Base-by-base conservation (phyloP, 2,113 vertebrate species). In the Dinomys branickii region DNA sequence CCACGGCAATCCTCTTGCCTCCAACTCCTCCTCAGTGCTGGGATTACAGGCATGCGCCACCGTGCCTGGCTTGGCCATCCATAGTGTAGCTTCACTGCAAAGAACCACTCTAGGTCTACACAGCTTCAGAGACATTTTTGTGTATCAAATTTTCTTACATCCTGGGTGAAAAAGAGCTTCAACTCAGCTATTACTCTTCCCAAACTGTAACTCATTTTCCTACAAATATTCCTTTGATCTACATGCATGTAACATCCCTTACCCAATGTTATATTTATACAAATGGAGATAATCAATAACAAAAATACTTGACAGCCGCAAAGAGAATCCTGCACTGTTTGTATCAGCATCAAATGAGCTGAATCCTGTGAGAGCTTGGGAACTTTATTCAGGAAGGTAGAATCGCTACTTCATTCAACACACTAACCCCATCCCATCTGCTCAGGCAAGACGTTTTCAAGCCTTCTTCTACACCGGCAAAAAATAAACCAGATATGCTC, bases 101-200 rank as follows among this genome's bases (percentile, higher is more conserved):
- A 92, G 85, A 17, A 6, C 16, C 87, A 61, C 1, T 67, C 6
- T 59, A 52, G 14, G 5, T 22, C 47, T 41, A 33, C 44, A 0
- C 0, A 80, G 19, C 12, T 88, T 61, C 58, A 83, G 33, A 94
- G 38, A 1, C 16, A 89, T 0, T 86, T 80, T 67, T 77, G 75
- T 75, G 11, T 80, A 83, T 86, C 58, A 94, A 59, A 90, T 88
- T 67, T 96, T 35, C 28, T 91, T 83, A 90, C 11, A 58, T 44
- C 67, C 17, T 81, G 17, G 88, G 90, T 47, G 50, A 63, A 44
- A 94, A 92, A 69, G 5, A 80, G 30, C 14, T 94, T 75, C 14
- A 30, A 33, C 2, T 93, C n/a, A 82, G 26, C 22, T 77, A 17
- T 41, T 56, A 44, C 44, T 67, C 38, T 35, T 75, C 3, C 4